Evolutionary conservation across 1,140 invertebrate species (phyloP).

Genomic region (Pogonomyrmex californicus): DNA sequence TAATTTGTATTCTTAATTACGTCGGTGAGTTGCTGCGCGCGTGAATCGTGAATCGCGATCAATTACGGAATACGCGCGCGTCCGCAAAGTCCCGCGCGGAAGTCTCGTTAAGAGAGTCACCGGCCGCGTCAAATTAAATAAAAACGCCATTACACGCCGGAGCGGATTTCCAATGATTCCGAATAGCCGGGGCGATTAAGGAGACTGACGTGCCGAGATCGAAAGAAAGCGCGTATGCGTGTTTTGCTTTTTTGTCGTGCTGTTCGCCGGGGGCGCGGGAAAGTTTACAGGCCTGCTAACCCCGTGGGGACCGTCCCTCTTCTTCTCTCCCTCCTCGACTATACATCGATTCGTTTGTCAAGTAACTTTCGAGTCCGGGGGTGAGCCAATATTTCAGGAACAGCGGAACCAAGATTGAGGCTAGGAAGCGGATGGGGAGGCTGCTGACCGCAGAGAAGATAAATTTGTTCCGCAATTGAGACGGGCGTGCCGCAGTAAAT

Average conservation of each 20-base stretch:
- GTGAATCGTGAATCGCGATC: conserved; percentile 1
- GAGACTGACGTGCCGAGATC: conserved; percentile 10
- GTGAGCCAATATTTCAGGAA: conserved; percentile 85
- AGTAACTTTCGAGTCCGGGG: conserved; percentile 83
- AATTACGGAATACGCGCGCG: conserved; percentile 30
- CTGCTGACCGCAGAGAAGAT: conserved; percentile 85
- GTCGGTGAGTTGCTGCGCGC: not conserved
- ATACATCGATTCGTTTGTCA: conserved; percentile 78
- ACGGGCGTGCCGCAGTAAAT: conserved; percentile 85
- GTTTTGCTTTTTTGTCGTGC: conserved; percentile 17
- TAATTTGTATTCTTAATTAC: conserved; percentile 60
- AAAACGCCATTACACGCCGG: conserved; percentile 47
- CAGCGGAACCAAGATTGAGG: conserved; percentile 84
- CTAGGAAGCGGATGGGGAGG: conserved; percentile 82
- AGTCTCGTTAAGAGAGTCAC: not conserved
- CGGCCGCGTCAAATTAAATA: conserved; percentile 43
- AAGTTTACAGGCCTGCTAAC: conserved; percentile 72
- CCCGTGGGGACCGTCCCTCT: conserved; percentile 67
- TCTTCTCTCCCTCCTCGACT: conserved; percentile 62
- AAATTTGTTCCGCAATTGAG: conserved; percentile 86
- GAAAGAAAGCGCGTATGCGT: conserved; percentile 53
- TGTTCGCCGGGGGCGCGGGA: conserved; percentile 32
- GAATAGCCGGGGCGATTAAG: conserved; percentile 41
- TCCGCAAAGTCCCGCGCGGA: not conserved
- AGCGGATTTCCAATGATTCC: conserved; percentile 35